These are phyloP conservation scores for Glossophaga mutica DNA, from an alignment of 2,797 vertebrate genomes.

Conservation along the genomic window DNA sequence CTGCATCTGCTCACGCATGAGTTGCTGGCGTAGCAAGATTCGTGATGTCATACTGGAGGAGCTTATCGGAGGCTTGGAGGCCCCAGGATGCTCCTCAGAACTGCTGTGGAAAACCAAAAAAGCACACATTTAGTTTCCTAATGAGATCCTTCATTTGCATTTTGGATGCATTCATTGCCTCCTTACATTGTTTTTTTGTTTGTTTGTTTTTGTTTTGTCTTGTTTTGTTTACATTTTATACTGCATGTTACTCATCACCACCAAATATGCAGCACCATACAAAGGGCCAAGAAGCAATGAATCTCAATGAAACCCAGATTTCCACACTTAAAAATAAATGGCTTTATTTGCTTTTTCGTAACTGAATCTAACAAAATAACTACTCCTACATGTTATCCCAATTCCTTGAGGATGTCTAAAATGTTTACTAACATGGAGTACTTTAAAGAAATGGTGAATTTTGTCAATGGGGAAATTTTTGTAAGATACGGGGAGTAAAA, in stretches of 20 bases:
- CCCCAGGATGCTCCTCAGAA: slow-evolving; percentile 87
- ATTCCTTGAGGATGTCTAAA: not conserved
- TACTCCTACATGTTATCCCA: not conserved
- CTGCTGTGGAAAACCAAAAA: slow-evolving; percentile 83
- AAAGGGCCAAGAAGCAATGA: not conserved
- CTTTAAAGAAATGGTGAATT: not conserved
- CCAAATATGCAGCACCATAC: slow-evolving; percentile 31
- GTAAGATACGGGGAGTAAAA: not conserved
- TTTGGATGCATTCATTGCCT: too few relatives aligned
- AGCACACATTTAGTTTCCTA: slow-evolving; percentile 70
- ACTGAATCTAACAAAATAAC: slow-evolving; percentile 15
- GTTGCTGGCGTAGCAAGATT: slow-evolving; percentile 86
- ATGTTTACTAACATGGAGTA: not conserved
- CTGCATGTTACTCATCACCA: not conserved
- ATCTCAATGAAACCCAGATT: not conserved
- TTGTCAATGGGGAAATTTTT: not conserved
- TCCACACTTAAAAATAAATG: slow-evolving; percentile 55
- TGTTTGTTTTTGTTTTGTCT: not conserved
- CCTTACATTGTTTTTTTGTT: not conserved
- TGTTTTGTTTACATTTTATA: slow-evolving; percentile 31
- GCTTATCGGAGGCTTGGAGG: slow-evolving; percentile 87
- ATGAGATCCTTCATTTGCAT: not conserved
- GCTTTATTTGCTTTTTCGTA: slow-evolving; percentile 36
- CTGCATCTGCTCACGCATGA: slow-evolving; percentile 87
- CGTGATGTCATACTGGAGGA: slow-evolving; percentile 87